These are phyloP conservation scores for Sinella curviseta DNA, from an alignment of 1,140 invertebrate genomes.

Conservation along the genomic window DNA sequence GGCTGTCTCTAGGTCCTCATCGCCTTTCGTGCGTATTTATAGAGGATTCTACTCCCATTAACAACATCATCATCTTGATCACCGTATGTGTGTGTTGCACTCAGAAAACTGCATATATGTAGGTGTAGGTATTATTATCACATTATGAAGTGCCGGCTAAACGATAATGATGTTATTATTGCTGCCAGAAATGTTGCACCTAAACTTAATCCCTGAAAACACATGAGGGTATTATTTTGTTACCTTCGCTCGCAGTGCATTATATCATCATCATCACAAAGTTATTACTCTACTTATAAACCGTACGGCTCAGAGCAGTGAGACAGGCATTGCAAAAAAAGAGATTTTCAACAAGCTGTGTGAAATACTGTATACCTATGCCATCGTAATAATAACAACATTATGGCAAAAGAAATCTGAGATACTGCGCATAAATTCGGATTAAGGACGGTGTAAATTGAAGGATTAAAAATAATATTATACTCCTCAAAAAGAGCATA, in stretches of 20 bases:
- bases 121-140: neutral
- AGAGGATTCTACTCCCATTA: no score
- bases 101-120: neutral
- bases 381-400: no score
- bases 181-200: no score
- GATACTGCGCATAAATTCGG: neutral
- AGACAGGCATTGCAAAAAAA: no score
- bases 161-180: conserved; percentile 14
- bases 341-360: neutral
- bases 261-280: no score
- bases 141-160: neutral
- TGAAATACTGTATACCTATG: no score
- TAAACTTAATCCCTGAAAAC: neutral
- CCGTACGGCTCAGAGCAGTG: no score
- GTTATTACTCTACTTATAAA: neutral
- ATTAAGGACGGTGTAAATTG: neutral
- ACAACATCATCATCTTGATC: no score
- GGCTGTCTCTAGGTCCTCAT: neutral
- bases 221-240: no score
- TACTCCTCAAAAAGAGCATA: neutral
- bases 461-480: neutral
- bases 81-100: no score
- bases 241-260: no score
- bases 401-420: neutral
- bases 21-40: neutral